Evolutionary conservation across 2,888 invertebrate species (phyloP).

Genomic region (Scaptomyza reducta): DNA sequence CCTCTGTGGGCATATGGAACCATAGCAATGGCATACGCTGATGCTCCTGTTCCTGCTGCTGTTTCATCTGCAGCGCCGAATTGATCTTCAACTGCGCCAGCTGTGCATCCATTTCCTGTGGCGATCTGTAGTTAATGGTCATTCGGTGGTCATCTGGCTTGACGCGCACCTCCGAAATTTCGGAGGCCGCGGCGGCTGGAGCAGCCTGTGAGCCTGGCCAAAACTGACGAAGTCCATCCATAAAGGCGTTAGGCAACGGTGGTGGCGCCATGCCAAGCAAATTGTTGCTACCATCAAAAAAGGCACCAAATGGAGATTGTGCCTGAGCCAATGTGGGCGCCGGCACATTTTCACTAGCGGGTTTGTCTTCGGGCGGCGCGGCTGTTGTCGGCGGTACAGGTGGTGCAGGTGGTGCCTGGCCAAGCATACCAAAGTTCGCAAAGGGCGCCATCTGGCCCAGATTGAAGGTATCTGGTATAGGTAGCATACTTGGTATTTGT

Average conservation of each 20-base stretch:
- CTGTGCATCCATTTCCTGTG: conserved; percentile 40
- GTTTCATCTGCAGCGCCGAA: conserved; percentile 44
- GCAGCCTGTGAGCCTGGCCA: conserved; percentile 21
- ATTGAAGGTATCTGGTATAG: conserved; percentile 21
- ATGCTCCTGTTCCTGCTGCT: conserved; percentile 31
- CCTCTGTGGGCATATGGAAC: conserved; percentile 68
- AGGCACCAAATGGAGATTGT: neutral
- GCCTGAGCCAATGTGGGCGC: conserved; percentile 6
- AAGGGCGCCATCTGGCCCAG: conserved; percentile 30
- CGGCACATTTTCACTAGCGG: neutral
- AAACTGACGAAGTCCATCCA: conserved; percentile 48
- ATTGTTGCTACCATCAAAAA: conserved; percentile 48
- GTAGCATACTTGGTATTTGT: neutral
- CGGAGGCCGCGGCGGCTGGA: conserved; percentile 54
- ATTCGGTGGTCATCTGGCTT: conserved; percentile 52
- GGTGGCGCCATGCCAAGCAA: conserved; percentile 44
- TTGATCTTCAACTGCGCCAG: conserved; percentile 60
- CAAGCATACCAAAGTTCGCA: conserved; percentile 37
- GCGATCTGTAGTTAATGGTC: conserved; percentile 18
- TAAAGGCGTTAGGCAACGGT: conserved; percentile 31
- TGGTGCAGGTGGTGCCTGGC: conserved; percentile 35
- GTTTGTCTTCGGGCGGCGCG: conserved; percentile 4
- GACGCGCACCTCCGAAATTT: conserved; percentile 77
- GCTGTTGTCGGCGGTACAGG: conserved; percentile 7
- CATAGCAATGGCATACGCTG: conserved; percentile 72